A percentile compares a stretch with the other conserved stretches of the same genome.
phyloP scores from a whole-genome alignment of 2,888 invertebrate genomes.

The Callinectes sapidus region DNA sequence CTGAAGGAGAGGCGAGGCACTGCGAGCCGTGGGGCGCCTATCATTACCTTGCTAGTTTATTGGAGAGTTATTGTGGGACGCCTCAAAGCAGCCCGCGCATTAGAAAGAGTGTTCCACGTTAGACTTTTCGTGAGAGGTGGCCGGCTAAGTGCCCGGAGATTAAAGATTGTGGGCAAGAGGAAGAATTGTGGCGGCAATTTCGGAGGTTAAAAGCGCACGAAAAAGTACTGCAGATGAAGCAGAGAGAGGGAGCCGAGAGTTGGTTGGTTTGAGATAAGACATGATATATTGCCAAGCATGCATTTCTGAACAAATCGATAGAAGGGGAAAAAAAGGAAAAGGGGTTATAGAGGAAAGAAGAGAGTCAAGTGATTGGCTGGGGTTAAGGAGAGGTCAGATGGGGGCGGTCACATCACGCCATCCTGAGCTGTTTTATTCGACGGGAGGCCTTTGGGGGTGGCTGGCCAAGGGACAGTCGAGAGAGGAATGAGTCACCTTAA shows the following conservation, averaged over 20 bases:
- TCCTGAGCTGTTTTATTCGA: slow-evolving; percentile 23
- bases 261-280: not conserved
- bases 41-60: not conserved
- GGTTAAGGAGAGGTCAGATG: not conserved
- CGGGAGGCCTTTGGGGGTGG: not conserved
- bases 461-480: slow-evolving; percentile 3
- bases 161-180: slow-evolving; percentile 20
- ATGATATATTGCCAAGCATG: not conserved
- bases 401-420: not conserved
- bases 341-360: not conserved
- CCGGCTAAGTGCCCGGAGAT: not conserved
- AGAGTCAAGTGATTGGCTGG: not conserved
- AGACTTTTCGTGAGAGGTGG: not conserved
- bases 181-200: not conserved
- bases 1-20: not conserved
- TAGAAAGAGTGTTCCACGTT: not conserved
- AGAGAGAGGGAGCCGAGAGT: not conserved
- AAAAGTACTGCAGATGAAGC: slow-evolving; percentile 8
- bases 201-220: slow-evolving; percentile 17
- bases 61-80: not conserved
- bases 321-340: slow-evolving; percentile 2
- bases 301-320: not conserved
- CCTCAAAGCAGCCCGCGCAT: not conserved
- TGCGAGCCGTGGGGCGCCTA: not conserved
- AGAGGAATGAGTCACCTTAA: slow-evolving; percentile 19